A percentile compares a stretch with the other conserved stretches of the same genome.
Conservation (phyloP, 2,797 vertebrate genomes). For the Distichodus sexfasciatus region DNA sequence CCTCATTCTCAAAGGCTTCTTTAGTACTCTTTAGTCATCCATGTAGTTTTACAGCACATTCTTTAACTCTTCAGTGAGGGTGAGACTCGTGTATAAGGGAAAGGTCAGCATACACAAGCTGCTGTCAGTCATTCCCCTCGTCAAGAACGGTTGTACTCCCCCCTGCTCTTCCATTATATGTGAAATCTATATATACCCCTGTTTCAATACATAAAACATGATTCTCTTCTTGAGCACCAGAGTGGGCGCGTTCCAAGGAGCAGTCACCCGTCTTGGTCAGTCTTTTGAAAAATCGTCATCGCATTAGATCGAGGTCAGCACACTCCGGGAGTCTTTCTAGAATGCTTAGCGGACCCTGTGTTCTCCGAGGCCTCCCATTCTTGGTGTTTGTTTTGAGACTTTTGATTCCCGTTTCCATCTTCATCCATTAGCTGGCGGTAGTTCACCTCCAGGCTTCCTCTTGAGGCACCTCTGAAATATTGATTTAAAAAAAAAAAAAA, state of each 20-base stretch:
- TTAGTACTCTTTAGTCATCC: too few species aligned
- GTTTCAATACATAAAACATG: slow-evolving; percentile 72
- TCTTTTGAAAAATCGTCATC: slow-evolving; percentile 64
- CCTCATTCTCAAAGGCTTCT: too few species aligned
- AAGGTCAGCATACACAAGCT: too few species aligned
- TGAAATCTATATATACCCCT: slow-evolving; percentile 66
- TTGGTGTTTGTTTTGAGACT: slow-evolving; percentile 92
- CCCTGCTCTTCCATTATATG: slow-evolving; percentile 60
- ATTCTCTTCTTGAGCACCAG: slow-evolving; percentile 62
- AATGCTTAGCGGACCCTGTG: slow-evolving; percentile 40
- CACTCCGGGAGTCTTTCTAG: slow-evolving; percentile 51
- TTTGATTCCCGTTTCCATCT: slow-evolving; percentile 89
- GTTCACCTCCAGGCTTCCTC: slow-evolving; percentile 94
- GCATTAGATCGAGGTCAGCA: slow-evolving; percentile 69
- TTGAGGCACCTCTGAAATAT: slow-evolving; percentile 98
- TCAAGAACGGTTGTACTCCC: slow-evolving; percentile 60
- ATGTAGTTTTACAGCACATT: too few species aligned
- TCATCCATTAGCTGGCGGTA: slow-evolving; percentile 95
- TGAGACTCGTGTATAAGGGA: too few species aligned
- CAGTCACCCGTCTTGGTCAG: slow-evolving; percentile 61
- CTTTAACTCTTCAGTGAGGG: too few species aligned
- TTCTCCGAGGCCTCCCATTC: slow-evolving; percentile 43
- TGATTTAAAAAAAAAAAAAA: slow-evolving; percentile 79
- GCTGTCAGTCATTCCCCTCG: slow-evolving; percentile 35
- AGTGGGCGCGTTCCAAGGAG: slow-evolving; percentile 55